Base-by-base conservation (phyloP, 2,797 vertebrate species). In the Scarus forsteni region DNA sequence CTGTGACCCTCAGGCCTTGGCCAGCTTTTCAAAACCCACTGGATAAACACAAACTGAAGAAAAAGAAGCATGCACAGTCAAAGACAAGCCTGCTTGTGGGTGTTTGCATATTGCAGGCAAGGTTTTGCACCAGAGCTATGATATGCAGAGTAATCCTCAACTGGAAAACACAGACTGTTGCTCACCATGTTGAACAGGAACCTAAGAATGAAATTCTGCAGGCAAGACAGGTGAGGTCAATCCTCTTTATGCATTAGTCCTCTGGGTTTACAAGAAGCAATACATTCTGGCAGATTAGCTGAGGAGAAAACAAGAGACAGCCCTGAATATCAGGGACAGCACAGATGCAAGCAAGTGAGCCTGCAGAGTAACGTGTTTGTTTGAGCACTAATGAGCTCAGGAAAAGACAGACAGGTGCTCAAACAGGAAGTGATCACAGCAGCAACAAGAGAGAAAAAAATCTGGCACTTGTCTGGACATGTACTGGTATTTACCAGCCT, bases 211-310 rank as follows among this genome's bases (percentile, higher is more conserved):
- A 39, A 34, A 51, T 42, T 35, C 16, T 39, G 39, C 9, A 5
- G 14, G 40, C 12, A 54, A 52, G n/a, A 61, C 39, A 59, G 49
- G n/a, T 55, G 50, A 77, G 64, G 67, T 78, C 64, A 69, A 51
- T 11, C 51, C 12, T 66, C 34, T 72, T 72, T 62, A 45, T 10
- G 77, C 43, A 42, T 15, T 8, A 16, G 43, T 60, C 18, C 18
- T 35, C 16, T 18, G 10, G 44, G 42, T 8, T 54, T 36, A 43
- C 8, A 58, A 45, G 5, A 60, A 54, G 34, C 50, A 36, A 3
- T 9, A 16, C 8, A 44, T 38, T 64, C 44, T 52, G 38, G 43
- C 18, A 48, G 40, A 42, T 11, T 9, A 19, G 39, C 10, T 15
- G 4, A 0, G 9, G 38, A 54, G 12, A 16, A 54, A 50, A 9